These are phyloP conservation scores for Rhinichthys klamathensis DNA, from an alignment of 2,113 vertebrate genomes.

Conservation along the genomic window DNA sequence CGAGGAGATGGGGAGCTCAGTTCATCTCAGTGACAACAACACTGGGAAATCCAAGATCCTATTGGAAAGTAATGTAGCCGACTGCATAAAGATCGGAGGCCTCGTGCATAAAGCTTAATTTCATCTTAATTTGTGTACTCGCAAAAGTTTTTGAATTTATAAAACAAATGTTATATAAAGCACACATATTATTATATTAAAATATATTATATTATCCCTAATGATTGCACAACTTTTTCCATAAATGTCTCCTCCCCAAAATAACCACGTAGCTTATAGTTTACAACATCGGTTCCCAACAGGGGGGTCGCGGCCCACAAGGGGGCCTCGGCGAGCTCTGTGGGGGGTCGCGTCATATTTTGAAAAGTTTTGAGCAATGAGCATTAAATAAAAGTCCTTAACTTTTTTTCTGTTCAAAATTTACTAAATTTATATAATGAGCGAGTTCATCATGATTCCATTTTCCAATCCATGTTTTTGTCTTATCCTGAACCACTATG, in stretches of 20 bases:
- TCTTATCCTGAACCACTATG: too few relatives aligned
- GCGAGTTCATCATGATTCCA: too few relatives aligned
- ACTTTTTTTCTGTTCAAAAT: too few relatives aligned
- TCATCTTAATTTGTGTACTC: neutral
- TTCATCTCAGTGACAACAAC: neutral
- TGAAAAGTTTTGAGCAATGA: too few relatives aligned
- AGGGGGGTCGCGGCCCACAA: too few relatives aligned
- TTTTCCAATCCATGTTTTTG: too few relatives aligned
- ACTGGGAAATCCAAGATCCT: neutral
- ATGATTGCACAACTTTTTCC: neutral
- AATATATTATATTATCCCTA: neutral
- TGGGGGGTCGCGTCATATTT: too few relatives aligned
- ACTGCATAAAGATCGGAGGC: neutral
- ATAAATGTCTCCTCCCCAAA: neutral
- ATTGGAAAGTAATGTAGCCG: neutral
- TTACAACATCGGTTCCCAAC: too few relatives aligned
- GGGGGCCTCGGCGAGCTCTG: too few relatives aligned
- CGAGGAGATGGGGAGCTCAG: neutral
- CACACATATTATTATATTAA: neutral
- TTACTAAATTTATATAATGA: too few relatives aligned
- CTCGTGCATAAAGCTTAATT: neutral
- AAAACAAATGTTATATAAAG: neutral
- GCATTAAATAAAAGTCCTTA: too few relatives aligned
- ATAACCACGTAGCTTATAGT: neutral
- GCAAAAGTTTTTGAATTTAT: neutral